A percentile compares a stretch with the other conserved stretches of the same genome.
phyloP scores from a whole-genome alignment of 2,797 vertebrate genomes.

The Takifugu ocellatus region DNA sequence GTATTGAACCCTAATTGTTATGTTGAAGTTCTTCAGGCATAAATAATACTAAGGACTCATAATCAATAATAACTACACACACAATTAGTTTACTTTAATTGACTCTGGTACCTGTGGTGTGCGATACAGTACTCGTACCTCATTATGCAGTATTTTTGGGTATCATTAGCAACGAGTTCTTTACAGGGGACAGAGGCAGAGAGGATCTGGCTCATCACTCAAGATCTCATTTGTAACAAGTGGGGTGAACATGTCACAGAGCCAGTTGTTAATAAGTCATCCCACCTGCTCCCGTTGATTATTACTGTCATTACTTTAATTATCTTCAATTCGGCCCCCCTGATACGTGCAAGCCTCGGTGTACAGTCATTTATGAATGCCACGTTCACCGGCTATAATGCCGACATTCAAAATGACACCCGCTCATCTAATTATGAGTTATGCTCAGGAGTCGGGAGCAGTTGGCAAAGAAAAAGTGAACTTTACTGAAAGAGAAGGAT shows the following conservation, averaged over 20 bases:
- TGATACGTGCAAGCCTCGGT: conserved; percentile 53
- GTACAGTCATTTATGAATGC: conserved; percentile 68
- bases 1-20: neutral
- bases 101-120: conserved; percentile 7
- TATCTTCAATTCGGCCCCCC: conserved; percentile 67
- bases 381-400: conserved; percentile 60
- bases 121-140: conserved; percentile 24
- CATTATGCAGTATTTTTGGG: conserved; percentile 34
- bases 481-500: conserved; percentile 38
- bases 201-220: conserved; percentile 67
- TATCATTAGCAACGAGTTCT: conserved; percentile 51
- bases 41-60: neutral
- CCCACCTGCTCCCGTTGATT: conserved; percentile 74
- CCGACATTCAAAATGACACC: conserved; percentile 64
- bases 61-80: neutral
- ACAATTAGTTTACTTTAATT: neutral
- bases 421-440: conserved; percentile 71
- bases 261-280: conserved; percentile 76
- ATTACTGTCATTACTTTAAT: conserved; percentile 76
- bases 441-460: conserved; percentile 43
- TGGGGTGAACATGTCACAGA: conserved; percentile 65
- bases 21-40: neutral
- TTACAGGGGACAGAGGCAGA: conserved; percentile 42
- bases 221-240: conserved; percentile 68
- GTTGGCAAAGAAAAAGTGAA: conserved; percentile 47